These are phyloP conservation scores for Ectemnius lituratus DNA, from an alignment of 2,888 invertebrate species.

Conservation along the genomic window DNA sequence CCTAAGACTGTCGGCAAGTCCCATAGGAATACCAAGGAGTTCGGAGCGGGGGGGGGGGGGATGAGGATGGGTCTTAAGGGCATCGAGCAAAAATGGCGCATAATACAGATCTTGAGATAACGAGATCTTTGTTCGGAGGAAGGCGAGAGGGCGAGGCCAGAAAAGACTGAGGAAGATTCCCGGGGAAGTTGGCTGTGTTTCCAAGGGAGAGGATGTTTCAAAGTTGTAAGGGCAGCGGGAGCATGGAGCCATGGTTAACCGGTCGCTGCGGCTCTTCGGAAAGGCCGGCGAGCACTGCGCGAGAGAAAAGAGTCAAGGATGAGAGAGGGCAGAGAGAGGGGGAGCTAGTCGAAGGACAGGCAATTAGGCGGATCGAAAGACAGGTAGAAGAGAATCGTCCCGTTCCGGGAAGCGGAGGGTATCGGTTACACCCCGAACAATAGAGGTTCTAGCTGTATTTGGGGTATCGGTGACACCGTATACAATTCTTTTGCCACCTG, in stretches of 20 bases:
- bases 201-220: neutral
- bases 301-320: too few relatives aligned
- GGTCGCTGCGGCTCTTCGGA: too few relatives aligned
- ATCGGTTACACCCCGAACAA: constrained; percentile 68
- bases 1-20: neutral
- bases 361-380: constrained; percentile 51
- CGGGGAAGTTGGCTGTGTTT: neutral
- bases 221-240: neutral
- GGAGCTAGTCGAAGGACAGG: constrained; percentile 26
- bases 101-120: constrained; percentile 25
- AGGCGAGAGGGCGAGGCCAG: neutral
- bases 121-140: constrained; percentile 11
- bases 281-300: too few relatives aligned
- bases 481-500: constrained; percentile 66
- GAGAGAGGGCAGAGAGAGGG: constrained; percentile 7
- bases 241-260: neutral
- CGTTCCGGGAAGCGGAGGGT: constrained; percentile 44
- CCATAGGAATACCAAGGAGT: neutral
- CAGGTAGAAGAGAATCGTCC: constrained; percentile 42
- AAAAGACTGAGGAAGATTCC: too few relatives aligned
- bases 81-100: constrained; percentile 2
- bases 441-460: constrained; percentile 64
- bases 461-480: constrained; percentile 69
- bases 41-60: neutral
- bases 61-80: neutral